phyloP scores from a whole-genome alignment of 2,888 invertebrate genomes.

The Halocaridina rubra region DNA sequence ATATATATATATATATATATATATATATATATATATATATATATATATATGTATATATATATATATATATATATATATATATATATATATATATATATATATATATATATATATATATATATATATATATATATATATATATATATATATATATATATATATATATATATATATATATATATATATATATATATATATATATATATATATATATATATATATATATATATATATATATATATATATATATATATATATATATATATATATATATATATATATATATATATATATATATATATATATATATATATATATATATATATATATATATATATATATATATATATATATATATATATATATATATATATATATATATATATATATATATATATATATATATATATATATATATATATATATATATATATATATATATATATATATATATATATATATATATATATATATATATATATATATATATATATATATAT shows the following conservation, averaged over 20 bases:
- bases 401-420: background rate
- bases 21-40: no score
- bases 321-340: background rate
- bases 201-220: background rate
- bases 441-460: background rate
- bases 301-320: background rate
- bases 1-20: no score
- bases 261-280: background rate
- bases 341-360: background rate
- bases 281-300: background rate
- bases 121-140: background rate
- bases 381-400: background rate
- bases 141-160: background rate
- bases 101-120: background rate
- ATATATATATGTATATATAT: background rate
- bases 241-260: background rate
- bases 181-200: background rate
- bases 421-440: background rate
- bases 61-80: background rate
- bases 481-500: background rate
- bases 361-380: background rate
- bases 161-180: background rate
- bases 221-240: background rate
- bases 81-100: background rate
- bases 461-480: background rate